Evolutionary conservation across 2,113 vertebrate genomes (phyloP), one percentile per base, ranked within the genome.

Genomic region (Semnornis frantzii): DNA sequence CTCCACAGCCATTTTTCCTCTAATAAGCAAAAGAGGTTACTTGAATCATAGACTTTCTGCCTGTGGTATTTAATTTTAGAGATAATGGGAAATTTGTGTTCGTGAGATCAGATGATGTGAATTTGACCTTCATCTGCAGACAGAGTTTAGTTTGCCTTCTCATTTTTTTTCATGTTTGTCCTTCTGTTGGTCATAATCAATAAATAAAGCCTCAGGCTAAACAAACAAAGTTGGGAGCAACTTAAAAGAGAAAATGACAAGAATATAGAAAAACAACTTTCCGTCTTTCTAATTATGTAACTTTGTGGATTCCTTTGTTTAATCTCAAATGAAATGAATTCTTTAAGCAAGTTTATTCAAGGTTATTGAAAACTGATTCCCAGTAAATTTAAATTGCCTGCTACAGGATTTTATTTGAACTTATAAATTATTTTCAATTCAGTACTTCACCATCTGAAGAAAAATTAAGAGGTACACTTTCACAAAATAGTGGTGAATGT

Each of bases 111-210:
- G 16, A 59, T 1, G 3, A 70, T 9, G 1, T 58, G 72, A 85
- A 77, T 84, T 73, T 82, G 75, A 87, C 81, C 78, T 95, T 94
- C 92, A 44, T 60, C 57, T 73, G 64, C 33, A 64, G 62, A 81
- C 12, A 69, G 30, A 71, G 44, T 83, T 78, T 63, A 46, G 31
- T 64, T 90, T 90, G 30, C 21, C 21, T 31, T 21, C 30, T 85
- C 46, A 7, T 44, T 82, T 85, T 58, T 83, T 75, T 62, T 21
- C 14, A 4, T 30, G 10, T 72, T 78, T 92, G 80, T 50, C 85
- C 81, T 92, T 94, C 80, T 72, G 34, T 73, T 89, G 72, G 33
- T 28, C 31, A 48, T 15, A 52, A 57, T 87, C 20, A 70, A 75
- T 82, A 79, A 79, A 73, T 23, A 85, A 85, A 76, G 12, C 33